These are phyloP conservation scores for Drosophila cracens DNA, from an alignment of 2,888 invertebrate species.

Conservation along the genomic window DNA sequence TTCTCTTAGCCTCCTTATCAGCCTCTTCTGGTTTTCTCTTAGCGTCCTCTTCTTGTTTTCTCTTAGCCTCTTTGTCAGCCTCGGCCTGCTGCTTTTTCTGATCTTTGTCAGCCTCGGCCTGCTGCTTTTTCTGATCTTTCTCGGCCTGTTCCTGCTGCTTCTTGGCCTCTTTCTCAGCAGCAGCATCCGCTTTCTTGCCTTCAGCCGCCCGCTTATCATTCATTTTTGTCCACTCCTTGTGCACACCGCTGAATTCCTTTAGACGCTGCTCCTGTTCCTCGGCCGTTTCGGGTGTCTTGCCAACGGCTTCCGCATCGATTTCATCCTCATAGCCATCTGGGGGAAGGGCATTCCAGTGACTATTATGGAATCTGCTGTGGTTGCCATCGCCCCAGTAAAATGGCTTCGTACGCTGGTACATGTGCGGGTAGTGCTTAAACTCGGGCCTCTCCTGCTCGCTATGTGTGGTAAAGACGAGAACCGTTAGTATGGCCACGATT, in stretches of 20 bases:
- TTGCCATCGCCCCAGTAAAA: slow-evolving; percentile 57
- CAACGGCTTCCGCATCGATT: slow-evolving; percentile 35
- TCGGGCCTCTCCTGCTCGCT: slow-evolving; percentile 52
- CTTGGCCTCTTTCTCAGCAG: slow-evolving; percentile 38
- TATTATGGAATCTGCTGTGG: slow-evolving; percentile 58
- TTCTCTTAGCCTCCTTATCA: slow-evolving; percentile 9
- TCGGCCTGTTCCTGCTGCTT: slow-evolving; percentile 16
- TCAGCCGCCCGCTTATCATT: slow-evolving; percentile 29
- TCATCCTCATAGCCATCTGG: slow-evolving; percentile 74
- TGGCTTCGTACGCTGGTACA: slow-evolving; percentile 59
- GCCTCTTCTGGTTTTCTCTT: not conserved
- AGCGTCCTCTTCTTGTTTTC: not conserved
- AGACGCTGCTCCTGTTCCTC: slow-evolving; percentile 29
- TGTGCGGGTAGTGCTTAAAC: slow-evolving; percentile 43
- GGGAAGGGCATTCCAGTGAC: slow-evolving; percentile 57
- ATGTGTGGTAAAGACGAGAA: slow-evolving; percentile 33
- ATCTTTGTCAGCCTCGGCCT: slow-evolving; percentile 27
- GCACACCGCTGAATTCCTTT: slow-evolving; percentile 29
- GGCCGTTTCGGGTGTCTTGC: slow-evolving; percentile 44
- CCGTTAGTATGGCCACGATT: slow-evolving; percentile 33
- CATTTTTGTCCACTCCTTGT: slow-evolving; percentile 45
- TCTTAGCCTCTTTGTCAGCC: slow-evolving; percentile 14
- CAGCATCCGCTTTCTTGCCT: slow-evolving; percentile 12
- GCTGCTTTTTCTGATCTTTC: slow-evolving; percentile 13
- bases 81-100: slow-evolving; percentile 17